Conservation (phyloP, 2,797 vertebrate species). For the Sebastes reedi region DNA sequence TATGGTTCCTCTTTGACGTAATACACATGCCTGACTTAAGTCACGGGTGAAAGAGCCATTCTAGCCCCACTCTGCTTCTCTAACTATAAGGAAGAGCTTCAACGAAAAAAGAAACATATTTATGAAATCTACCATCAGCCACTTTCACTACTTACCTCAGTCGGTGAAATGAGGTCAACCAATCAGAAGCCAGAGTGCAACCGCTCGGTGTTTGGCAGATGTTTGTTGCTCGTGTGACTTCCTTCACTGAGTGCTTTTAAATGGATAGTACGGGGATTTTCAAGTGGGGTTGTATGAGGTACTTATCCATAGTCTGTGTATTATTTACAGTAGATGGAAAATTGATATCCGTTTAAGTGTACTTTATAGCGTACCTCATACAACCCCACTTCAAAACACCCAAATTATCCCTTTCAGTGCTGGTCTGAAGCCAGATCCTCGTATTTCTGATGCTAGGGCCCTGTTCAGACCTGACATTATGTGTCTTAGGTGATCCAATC, state of each 20-base stretch:
- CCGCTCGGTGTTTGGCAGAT: background rate
- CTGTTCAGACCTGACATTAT: too few relatives aligned
- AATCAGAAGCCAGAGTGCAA: constrained; percentile 5
- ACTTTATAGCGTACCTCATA: too few relatives aligned
- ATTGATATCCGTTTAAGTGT: too few relatives aligned
- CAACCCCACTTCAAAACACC: too few relatives aligned
- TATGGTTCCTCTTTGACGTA: background rate
- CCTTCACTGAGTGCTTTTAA: background rate
- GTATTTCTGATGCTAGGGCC: too few relatives aligned
- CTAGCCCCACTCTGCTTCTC: background rate
- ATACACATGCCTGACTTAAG: background rate
- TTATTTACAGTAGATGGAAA: too few relatives aligned
- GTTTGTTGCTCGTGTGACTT: background rate
- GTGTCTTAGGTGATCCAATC: too few relatives aligned
- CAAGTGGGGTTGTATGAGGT: too few relatives aligned
- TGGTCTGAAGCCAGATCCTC: too few relatives aligned
- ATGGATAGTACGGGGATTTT: background rate
- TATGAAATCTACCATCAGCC: background rate
- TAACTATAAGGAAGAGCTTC: background rate
- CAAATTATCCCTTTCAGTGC: too few relatives aligned
- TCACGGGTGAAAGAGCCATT: background rate
- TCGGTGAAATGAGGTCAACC: constrained; percentile 15
- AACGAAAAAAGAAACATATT: background rate
- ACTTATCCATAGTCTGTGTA: too few relatives aligned
- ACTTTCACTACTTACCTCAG: background rate